Evolutionary conservation across 2,797 vertebrate species (phyloP), one percentile per base, ranked within the genome.

Genomic region (Mus spretus): DNA sequence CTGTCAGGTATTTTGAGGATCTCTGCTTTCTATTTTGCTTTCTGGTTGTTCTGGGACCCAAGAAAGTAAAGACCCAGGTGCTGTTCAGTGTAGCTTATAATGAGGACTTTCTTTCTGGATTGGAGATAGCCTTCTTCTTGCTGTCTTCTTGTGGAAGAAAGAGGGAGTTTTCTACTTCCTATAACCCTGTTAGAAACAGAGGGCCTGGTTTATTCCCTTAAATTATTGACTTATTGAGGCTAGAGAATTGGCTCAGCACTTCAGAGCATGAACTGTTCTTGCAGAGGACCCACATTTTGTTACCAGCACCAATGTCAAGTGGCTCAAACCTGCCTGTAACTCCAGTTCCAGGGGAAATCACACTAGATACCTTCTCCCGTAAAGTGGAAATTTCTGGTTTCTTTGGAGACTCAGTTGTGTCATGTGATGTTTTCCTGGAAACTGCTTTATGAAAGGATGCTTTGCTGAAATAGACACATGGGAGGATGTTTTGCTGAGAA

Each of bases 1-100:
- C 99, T 99, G 97, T 97, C 99, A 4, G 99, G 99, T 4, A 98
- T 99, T 98, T 98, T 99, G 0, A 99, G 98, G 0, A 97, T 95
- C 83, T 99, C 99, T 0, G 24, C 61, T 98, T 99, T 99, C 47
- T 37, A 0, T 95, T 98, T 99, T 94, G 97, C 98, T 99, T 97
- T 97, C 98, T 95, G 97, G 93, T 92, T 67, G 50, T 94, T 77
- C 80, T 78, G 37, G 34, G 74, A 31, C 34, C 47, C 13, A 13
- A 34, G 37, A 72, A 75, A 72, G 19, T 47, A 63, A 12, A 89
- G 47, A 83, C 44, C 20, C 31, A 19, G 24, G 7, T 82, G 13
- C 44, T 74, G 10, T 28, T 57, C 50, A 24, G 26, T 84, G 77
- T 26, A 24, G 61, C 31, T 59, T 67, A 59, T 70, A 40, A 15